Evolutionary conservation across 2,888 invertebrate genomes (phyloP).

Genomic region (Sphecodes monilicornis): DNA sequence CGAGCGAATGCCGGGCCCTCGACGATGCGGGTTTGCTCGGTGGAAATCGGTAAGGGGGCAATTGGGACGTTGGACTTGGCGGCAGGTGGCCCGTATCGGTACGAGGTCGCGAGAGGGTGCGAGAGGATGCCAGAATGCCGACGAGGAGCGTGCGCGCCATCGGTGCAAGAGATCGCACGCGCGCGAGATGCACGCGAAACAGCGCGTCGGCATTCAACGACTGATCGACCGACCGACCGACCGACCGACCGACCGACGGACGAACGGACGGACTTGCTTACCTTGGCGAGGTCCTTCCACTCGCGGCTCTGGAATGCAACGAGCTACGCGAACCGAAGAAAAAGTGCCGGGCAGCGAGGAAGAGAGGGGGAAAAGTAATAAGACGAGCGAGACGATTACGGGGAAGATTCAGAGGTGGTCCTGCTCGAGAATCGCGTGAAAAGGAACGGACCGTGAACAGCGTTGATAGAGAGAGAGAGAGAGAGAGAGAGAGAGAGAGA

Average conservation of each 20-base stretch:
- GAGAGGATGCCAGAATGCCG: constrained; percentile 38
- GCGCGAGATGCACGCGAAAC: constrained; percentile 48
- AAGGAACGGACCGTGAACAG: constrained; percentile 24
- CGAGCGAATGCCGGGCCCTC: constrained; percentile 30
- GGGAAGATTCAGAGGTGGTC: constrained; percentile 53
- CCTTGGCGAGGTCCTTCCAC: constrained; percentile 83
- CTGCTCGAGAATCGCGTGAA: constrained; percentile 38
- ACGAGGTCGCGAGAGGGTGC: not conserved
- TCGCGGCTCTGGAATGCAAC: constrained; percentile 80
- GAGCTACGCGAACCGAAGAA: constrained; percentile 64
- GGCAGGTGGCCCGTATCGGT: constrained; percentile 13
- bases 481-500: constrained; percentile 23
- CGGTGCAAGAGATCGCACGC: constrained; percentile 54
- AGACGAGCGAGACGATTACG: constrained; percentile 47
- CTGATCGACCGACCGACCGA: not conserved
- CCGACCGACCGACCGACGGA: not conserved
- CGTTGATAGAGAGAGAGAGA: not conserved
- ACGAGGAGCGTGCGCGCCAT: constrained; percentile 56
- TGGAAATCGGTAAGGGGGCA: constrained; percentile 41
- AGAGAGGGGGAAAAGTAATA: constrained; percentile 37
- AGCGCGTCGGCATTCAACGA: constrained; percentile 61
- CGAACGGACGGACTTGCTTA: constrained; percentile 76
- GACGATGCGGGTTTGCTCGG: constrained; percentile 17
- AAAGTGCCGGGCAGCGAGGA: constrained; percentile 44
- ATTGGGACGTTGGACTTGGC: constrained; percentile 13